Evolutionary conservation across 2,888 invertebrate species (phyloP).

Genomic region (Eristalis tenax): DNA sequence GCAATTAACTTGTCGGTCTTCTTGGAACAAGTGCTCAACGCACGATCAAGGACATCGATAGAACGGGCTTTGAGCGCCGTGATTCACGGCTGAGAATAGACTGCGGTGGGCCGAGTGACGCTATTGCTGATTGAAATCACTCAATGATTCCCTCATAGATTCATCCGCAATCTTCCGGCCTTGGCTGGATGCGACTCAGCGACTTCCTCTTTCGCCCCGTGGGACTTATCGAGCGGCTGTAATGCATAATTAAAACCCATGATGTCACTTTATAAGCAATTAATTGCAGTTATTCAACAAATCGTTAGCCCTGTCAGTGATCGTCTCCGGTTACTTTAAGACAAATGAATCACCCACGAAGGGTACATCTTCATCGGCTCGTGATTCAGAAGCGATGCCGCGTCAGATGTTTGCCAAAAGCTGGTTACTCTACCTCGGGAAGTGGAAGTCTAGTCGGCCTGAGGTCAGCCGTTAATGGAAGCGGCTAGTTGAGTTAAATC

Average conservation of each 20-base stretch:
- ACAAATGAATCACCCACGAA: slow-evolving; percentile 46
- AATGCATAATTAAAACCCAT: slow-evolving; percentile 38
- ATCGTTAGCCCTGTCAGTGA: slow-evolving; percentile 30
- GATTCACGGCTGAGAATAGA: not conserved
- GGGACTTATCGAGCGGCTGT: not conserved
- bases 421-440: not conserved
- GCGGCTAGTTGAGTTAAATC: not conserved
- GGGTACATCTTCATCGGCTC: not conserved
- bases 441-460: not conserved
- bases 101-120: not conserved
- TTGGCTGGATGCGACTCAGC: not conserved
- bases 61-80: slow-evolving; percentile 1
- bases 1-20: slow-evolving; percentile 62
- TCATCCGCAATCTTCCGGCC: slow-evolving; percentile 34
- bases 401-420: not conserved
- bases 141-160: slow-evolving; percentile 18
- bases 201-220: not conserved
- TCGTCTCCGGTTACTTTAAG: slow-evolving; percentile 44
- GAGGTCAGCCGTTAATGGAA: not conserved
- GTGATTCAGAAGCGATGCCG: not conserved
- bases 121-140: slow-evolving; percentile 22
- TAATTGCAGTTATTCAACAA: slow-evolving; percentile 36
- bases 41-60: slow-evolving; percentile 43
- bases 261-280: slow-evolving; percentile 41
- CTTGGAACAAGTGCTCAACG: slow-evolving; percentile 9